Evolutionary conservation across 2,113 vertebrate species (phyloP), one percentile per base, ranked within the genome.

Genomic region (Helogale parvula): DNA sequence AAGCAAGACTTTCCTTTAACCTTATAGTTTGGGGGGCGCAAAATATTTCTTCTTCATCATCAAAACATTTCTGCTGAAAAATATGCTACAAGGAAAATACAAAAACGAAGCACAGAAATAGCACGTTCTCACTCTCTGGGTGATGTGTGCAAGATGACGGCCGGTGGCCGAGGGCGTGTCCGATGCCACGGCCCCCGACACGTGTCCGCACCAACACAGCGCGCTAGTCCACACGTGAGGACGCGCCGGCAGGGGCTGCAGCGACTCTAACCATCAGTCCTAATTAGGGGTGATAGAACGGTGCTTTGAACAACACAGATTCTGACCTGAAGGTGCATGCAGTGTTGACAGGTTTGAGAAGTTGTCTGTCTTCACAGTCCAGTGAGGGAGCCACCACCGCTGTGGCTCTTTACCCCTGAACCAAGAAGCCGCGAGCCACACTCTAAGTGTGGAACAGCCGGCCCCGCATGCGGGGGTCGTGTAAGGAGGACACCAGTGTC

Each of bases 1-100:
- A 71, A 16, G 35, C 79, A 60, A 80, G 35, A 31, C 45, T 82
- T 45, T n/a, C 65, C 35, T 45, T n/a, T 57, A 52, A 47, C 15
- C 38, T 72, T 63, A 17, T 11, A 92, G 66, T 54, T 82, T 81
- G 25, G 11, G 21, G n/a, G 29, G 15, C 5, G 31, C 57, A 92
- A 88, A 45, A 41, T 50, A 2, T 21, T 0, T 4, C 29, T 33
- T 94, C 52, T 60, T 77, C 21, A 10, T 96, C 47, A 69, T 52
- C 65, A 84, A 89, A 94, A 35, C 41, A 87, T 69, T 76, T 82
- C 50, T 81, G 74, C 47, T 54, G 29, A 38, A 66, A 92, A 87
- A 93, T 57, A 68, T 7, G 50, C 35, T 54, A 47, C 69, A 71
- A 76, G 41, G 50, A 52, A 74, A 87, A 65, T 27, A 52, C 7